Percentiles rank a stretch among this genome's conserved stretches.
phyloP scores from a whole-genome alignment of 2,797 vertebrate genomes.

The Sylvilagus floridanus region DNA sequence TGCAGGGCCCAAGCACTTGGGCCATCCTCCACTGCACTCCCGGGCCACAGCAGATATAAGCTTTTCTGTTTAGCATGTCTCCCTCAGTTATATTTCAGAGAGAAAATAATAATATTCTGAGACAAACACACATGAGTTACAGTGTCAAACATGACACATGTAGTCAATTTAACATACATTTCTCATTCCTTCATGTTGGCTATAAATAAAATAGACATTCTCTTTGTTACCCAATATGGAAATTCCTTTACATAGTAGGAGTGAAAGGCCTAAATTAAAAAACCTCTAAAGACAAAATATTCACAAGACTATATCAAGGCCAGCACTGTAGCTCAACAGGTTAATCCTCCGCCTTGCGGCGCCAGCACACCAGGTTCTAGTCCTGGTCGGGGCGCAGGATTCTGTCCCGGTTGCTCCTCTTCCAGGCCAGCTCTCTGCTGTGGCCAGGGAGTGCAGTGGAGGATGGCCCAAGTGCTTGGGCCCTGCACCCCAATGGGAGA shows the following conservation, averaged over 20 bases:
- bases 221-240: not conserved
- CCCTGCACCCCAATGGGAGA: no score
- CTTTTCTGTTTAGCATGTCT: not conserved
- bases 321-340: no score
- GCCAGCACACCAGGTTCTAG: no score
- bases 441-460: no score
- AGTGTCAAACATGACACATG: not conserved
- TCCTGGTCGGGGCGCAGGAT: no score
- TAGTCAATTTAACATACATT: constrained; percentile 36
- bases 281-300: not conserved
- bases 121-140: not conserved
- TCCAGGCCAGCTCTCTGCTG: no score
- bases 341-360: no score
- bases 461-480: no score
- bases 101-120: not conserved
- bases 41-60: no score
- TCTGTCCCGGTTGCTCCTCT: no score
- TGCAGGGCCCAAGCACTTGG: no score
- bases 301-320: not conserved
- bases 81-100: not conserved
- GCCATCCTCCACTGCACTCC: no score
- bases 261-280: constrained; percentile 40
- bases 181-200: not conserved
- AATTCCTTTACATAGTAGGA: constrained; percentile 28
- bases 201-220: not conserved